Base-by-base conservation (phyloP, 2,113 vertebrate genomes). In the Upupa epops region DNA sequence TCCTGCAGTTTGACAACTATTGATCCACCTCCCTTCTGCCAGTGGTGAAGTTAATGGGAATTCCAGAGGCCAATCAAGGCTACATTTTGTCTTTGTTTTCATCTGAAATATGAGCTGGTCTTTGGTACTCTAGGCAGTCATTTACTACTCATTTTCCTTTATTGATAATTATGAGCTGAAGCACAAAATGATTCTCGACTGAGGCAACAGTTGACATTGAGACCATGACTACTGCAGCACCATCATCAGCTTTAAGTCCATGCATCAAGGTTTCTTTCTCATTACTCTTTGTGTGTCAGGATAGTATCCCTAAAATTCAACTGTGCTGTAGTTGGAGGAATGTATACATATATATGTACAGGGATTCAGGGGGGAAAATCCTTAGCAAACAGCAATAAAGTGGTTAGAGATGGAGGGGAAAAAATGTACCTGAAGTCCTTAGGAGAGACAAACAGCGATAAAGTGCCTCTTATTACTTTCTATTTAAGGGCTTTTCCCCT, bases 1-100 rank as follows among this genome's bases (percentile, higher is more conserved):
- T 98, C 96, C 96, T 96, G 95, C 66, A 45, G 96, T 96, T 86
- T 87, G 93, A 90, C 96, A 68, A 72, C 96, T 98, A 98, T 98
- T 96, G 98, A 99, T 98, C 97, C 96, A 93, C 63, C 79, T 95
- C 97, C 88, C 92, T 97, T 90, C 92, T 97, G 95, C 95, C 97
- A 97, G 91, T 49, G 92, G 92, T 90, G 95, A 97, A 95, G 95
- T 96, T 97, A 97, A 97, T 97, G 96, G 96, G 90, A 97, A 97
- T 97, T 97, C 96, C 96, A 97, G 90, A 93, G 90, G 95, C 92
- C 97, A 98, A 97, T 96, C 95, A 97, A 96, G 97, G 92, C 92
- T 89, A 89, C 91, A 60, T 98, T 97, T 97, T 96, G 90, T 96
- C 97, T 97, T 97, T 96, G 95, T 97, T 98, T 98, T 97, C 88